Evolutionary conservation across 1,140 invertebrate species (phyloP).

Genomic region (Orius insidiosus): DNA sequence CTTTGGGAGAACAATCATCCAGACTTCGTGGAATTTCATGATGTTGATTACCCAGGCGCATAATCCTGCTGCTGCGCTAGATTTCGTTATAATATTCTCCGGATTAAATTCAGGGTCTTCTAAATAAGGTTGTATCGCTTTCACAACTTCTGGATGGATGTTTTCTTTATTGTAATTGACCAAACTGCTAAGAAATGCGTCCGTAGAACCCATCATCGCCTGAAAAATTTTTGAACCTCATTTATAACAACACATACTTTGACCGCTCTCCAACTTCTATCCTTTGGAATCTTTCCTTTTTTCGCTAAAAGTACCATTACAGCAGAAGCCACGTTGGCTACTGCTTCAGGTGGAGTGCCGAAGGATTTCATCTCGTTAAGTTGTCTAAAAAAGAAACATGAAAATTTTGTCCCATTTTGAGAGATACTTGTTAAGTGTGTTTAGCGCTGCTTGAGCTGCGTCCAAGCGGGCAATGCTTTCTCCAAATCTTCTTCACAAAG

Average conservation of each 20-base stretch:
- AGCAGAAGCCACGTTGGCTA: slow-evolving; percentile 69
- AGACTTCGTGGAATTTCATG: slow-evolving; percentile 78
- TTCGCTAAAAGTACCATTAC: slow-evolving; percentile 72
- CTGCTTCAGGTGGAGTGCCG: slow-evolving; percentile 61
- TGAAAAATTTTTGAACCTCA: slow-evolving; percentile 15
- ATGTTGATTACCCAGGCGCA: slow-evolving; percentile 93
- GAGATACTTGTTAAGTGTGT: slow-evolving; percentile 91
- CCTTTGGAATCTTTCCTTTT: slow-evolving; percentile 78
- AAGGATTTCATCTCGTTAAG: slow-evolving; percentile 92
- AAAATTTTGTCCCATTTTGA: too few relatives aligned
- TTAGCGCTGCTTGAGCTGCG: slow-evolving; percentile 75
- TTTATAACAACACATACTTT: slow-evolving; percentile 34
- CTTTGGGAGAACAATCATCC: slow-evolving; percentile 85
- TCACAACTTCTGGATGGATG: slow-evolving; percentile 74
- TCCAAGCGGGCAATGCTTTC: slow-evolving; percentile 78
- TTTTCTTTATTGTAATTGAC: slow-evolving; percentile 88
- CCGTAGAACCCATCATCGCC: slow-evolving; percentile 62
- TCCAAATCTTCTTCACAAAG: slow-evolving; percentile 77
- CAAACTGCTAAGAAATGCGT: slow-evolving; percentile 70
- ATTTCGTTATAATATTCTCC: slow-evolving; percentile 69
- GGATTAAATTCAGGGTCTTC: slow-evolving; percentile 58
- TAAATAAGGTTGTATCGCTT: slow-evolving; percentile 41
- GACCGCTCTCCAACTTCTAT: slow-evolving; percentile 81
- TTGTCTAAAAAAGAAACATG: too few relatives aligned
- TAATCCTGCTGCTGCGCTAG: slow-evolving; percentile 71